These are phyloP conservation scores for Eupithecia vulgata DNA, from an alignment of 2,888 invertebrate genomes.

Conservation along the genomic window DNA sequence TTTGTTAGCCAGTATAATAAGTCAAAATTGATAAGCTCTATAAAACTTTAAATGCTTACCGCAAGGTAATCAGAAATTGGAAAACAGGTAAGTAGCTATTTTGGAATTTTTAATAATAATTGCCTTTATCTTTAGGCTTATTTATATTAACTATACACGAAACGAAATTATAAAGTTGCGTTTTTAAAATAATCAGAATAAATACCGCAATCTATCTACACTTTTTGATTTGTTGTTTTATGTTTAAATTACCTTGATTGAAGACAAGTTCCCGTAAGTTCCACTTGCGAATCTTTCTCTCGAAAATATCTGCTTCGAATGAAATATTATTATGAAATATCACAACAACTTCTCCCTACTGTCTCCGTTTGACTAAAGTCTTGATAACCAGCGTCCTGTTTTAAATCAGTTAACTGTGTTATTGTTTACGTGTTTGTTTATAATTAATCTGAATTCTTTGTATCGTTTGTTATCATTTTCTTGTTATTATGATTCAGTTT, in stretches of 20 bases:
- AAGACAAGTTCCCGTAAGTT: neutral
- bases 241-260: neutral
- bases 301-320: neutral
- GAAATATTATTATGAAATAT: neutral
- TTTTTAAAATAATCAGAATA: neutral
- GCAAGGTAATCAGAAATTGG: neutral
- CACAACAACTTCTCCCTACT: conserved; percentile 24
- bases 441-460: conserved; percentile 28
- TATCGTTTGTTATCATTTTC: conserved; percentile 12
- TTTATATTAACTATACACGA: neutral
- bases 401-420: conserved; percentile 28
- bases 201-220: neutral
- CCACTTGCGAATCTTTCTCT: neutral
- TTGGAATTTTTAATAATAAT: neutral
- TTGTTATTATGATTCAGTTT: conserved; percentile 6
- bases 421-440: conserved; percentile 35
- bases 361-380: conserved; percentile 17
- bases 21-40: neutral
- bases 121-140: neutral
- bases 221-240: neutral
- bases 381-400: conserved; percentile 19
- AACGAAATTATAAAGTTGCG: neutral
- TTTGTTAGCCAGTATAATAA: neutral
- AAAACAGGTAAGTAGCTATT: neutral
- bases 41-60: neutral